These are phyloP conservation scores for Tyrannus savana DNA, from an alignment of 2,113 vertebrate species.

Conservation along the genomic window DNA sequence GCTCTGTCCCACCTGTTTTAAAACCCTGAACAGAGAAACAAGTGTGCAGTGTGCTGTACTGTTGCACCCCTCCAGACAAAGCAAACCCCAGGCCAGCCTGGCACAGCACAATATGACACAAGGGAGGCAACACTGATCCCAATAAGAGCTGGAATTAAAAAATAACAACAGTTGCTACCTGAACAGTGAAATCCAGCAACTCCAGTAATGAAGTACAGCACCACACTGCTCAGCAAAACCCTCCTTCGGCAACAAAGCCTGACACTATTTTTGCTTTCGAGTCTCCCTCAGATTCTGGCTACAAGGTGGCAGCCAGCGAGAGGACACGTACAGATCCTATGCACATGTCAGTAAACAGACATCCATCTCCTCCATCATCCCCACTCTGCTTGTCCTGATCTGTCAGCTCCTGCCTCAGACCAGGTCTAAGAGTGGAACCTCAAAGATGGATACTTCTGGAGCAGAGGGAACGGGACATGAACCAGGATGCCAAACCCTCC, in stretches of 20 bases:
- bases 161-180: background rate
- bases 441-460: background rate
- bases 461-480: background rate
- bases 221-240: background rate
- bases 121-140: background rate
- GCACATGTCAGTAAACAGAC: background rate
- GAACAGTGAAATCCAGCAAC: background rate
- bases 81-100: background rate
- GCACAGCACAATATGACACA: background rate
- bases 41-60: background rate
- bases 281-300: background rate
- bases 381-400: background rate
- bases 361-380: background rate
- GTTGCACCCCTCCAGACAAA: background rate
- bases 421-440: background rate
- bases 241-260: background rate
- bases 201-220: background rate
- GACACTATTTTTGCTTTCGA: background rate
- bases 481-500: background rate
- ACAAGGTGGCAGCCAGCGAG: background rate
- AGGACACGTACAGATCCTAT: rapidly evolving
- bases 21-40: background rate
- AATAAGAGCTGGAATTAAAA: background rate
- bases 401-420: background rate
- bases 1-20: background rate